Evolutionary conservation across 1,140 invertebrate species (phyloP).

Genomic region (Pogonomyrmex barbatus): DNA sequence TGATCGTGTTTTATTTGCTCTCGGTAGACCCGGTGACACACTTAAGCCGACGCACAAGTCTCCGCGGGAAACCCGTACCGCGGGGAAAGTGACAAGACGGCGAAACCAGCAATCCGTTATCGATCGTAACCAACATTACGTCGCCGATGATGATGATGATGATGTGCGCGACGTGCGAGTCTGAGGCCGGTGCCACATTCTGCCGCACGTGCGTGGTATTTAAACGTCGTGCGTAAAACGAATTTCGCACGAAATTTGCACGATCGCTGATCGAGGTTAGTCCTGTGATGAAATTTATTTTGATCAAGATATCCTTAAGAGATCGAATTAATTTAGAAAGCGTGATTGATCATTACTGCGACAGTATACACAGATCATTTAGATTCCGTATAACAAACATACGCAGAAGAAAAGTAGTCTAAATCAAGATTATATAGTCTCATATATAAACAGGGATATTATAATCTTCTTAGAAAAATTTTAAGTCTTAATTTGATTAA

Average conservation of each 20-base stretch:
- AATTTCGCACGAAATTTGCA: neutral
- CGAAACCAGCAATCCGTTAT: conserved; percentile 51
- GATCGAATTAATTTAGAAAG: neutral
- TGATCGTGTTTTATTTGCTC: conserved; percentile 75
- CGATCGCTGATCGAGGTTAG: neutral
- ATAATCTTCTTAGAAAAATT: no score
- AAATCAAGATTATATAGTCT: neutral
- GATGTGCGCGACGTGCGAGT: conserved; percentile 6
- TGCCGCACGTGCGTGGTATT: conserved; percentile 29
- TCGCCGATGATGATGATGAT: conserved; percentile 64
- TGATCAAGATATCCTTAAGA: neutral
- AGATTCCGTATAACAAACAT: neutral
- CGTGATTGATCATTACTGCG: neutral
- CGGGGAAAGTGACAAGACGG: conserved; percentile 75
- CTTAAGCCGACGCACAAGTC: conserved; percentile 61
- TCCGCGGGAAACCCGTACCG: conserved; percentile 61
- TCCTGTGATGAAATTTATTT: conserved; percentile 3
- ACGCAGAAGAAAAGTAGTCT: neutral
- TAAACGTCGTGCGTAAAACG: conserved; percentile 7
- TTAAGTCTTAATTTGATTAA: no score
- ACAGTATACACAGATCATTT: neutral
- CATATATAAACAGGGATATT: no score
- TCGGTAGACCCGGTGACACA: conserved; percentile 78
- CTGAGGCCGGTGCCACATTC: conserved; percentile 46
- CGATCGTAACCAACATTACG: conserved; percentile 75